Evolutionary conservation across 2,888 invertebrate species (phyloP).

Genomic region (Callyntrura guangdongensis): DNA sequence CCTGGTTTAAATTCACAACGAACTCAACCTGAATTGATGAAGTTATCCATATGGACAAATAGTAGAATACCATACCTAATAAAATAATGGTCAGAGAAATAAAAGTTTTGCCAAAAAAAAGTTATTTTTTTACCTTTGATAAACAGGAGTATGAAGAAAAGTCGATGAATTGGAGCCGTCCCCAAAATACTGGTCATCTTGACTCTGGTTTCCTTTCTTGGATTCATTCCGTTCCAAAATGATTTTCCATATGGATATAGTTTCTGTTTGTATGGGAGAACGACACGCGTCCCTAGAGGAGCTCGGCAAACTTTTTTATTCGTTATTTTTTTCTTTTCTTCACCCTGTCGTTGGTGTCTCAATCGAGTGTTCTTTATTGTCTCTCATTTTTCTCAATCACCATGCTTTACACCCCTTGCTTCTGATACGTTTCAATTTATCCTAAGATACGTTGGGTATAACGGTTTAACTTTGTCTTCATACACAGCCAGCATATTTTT

Average conservation of each 20-base stretch:
- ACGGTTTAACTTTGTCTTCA: neutral
- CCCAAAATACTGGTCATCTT: constrained; percentile 56
- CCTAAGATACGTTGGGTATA: neutral
- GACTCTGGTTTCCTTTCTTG: constrained; percentile 43
- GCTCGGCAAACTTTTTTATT: constrained; percentile 21
- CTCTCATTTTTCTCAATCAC: constrained; percentile 76
- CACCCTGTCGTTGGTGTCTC: constrained; percentile 56
- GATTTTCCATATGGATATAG: constrained; percentile 36
- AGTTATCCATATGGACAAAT: too few relatives aligned
- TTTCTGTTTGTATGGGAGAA: constrained; percentile 16
- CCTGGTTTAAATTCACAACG: too few relatives aligned
- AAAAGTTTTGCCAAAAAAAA: constrained; percentile 39
- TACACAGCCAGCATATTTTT: constrained; percentile 19
- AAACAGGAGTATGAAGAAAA: constrained; percentile 66
- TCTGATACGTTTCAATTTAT: constrained; percentile 61
- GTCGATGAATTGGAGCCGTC: constrained; percentile 63
- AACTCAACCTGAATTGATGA: too few relatives aligned
- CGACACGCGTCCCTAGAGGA: constrained; percentile 56
- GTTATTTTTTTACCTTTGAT: constrained; percentile 68
- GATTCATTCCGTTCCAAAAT: constrained; percentile 37
- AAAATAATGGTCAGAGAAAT: constrained; percentile 5
- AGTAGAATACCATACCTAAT: neutral
- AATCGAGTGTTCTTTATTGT: constrained; percentile 70
- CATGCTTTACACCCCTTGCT: constrained; percentile 48
- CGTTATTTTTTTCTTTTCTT: constrained; percentile 26